Evolutionary conservation across 2,113 vertebrate species (phyloP).

Genomic region (Mixornis gularis): DNA sequence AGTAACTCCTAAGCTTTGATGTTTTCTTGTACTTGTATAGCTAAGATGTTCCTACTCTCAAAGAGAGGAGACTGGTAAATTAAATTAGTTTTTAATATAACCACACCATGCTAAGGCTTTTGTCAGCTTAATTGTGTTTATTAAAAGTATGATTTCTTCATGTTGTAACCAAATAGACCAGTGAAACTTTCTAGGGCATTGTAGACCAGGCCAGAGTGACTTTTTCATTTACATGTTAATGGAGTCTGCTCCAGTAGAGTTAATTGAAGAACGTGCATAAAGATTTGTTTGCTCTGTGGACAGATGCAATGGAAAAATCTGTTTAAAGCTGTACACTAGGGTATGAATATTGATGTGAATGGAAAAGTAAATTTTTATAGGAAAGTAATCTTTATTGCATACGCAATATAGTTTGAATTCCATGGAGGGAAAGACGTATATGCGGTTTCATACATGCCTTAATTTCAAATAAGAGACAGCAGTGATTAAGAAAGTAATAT

Average conservation of each 20-base stretch:
- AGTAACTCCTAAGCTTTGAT: background rate
- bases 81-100: background rate
- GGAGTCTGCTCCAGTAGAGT: conserved; percentile 27
- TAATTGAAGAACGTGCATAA: conserved; percentile 57
- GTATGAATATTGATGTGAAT: conserved; percentile 52
- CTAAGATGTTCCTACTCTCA: background rate
- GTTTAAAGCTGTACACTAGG: conserved; percentile 22
- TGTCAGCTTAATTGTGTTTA: background rate
- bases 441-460: background rate
- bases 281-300: conserved; percentile 56
- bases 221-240: conserved; percentile 64
- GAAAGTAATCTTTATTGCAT: conserved; percentile 35
- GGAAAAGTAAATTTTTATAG: conserved; percentile 38
- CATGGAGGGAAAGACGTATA: background rate
- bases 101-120: background rate
- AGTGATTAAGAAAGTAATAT: conserved; percentile 7
- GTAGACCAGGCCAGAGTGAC: background rate
- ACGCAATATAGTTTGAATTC: background rate
- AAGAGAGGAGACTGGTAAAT: background rate
- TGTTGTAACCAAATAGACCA: background rate
- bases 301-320: conserved; percentile 45
- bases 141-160: background rate
- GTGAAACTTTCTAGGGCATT: conserved; percentile 4
- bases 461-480: conserved; percentile 10
- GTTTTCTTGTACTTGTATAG: background rate